Conservation (phyloP, 2,113 vertebrate genomes). For the Nothobranchius furzeri region DNA sequence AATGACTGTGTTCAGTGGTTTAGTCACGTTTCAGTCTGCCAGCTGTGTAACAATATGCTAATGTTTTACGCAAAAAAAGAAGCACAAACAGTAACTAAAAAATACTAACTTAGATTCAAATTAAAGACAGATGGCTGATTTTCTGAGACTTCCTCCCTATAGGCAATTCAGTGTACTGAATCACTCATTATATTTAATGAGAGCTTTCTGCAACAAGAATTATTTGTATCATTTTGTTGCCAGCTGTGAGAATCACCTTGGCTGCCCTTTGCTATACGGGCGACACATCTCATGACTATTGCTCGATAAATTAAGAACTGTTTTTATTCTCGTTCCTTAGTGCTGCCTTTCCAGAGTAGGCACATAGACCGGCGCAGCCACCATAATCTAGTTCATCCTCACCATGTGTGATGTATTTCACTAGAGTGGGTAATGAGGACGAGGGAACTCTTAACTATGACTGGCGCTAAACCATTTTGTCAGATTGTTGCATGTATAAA, state of each 20-base stretch:
- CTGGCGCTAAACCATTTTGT: conserved; percentile 71
- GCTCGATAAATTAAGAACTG: conserved; percentile 50
- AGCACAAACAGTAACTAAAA: conserved; percentile 22
- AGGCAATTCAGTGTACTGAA: conserved; percentile 41
- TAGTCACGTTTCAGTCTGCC: conserved; percentile 1
- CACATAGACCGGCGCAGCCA: conserved; percentile 26
- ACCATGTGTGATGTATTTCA: conserved; percentile 45
- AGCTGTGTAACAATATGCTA: conserved; percentile 8
- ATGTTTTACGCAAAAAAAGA: conserved; percentile 17
- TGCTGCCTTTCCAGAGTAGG: background rate
- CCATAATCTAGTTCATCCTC: conserved; percentile 50
- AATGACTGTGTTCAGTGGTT: background rate
- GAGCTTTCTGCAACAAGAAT: conserved; percentile 29
- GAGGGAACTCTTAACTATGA: conserved; percentile 40
- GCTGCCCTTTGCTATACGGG: conserved; percentile 47
- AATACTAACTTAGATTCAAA: conserved; percentile 37
- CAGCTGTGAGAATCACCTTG: conserved; percentile 61
- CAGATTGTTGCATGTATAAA: conserved; percentile 53
- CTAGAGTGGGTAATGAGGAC: conserved; percentile 46
- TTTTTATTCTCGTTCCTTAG: conserved; percentile 15
- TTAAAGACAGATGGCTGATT: conserved; percentile 54
- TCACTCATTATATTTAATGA: conserved; percentile 36
- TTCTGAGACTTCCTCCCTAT: conserved; percentile 36
- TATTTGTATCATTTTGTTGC: conserved; percentile 53
- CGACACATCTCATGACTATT: conserved; percentile 43